Evolutionary conservation across 2,113 vertebrate genomes (phyloP), one percentile per base, ranked within the genome.

Genomic region (Larimichthys polyactis): DNA sequence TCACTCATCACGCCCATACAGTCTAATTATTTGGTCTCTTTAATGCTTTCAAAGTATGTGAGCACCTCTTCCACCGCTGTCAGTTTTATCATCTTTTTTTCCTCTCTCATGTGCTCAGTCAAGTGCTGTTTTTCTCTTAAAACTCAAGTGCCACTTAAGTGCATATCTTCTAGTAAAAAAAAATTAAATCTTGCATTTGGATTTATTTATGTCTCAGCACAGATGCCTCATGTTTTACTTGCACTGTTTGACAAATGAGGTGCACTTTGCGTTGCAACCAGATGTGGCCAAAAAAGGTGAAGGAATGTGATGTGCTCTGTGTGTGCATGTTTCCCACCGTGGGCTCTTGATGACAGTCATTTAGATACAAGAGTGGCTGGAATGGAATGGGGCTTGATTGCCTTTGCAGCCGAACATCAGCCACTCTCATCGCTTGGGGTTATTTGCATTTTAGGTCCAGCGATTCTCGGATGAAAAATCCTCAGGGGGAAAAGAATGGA

Each of bases 231-330:
- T 65, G 72, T 63, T 73, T 71, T 52, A 83, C 60, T 68, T 55
- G 24, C 15, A 27, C 80, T 46, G 40, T 49, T 71, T 19, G 70
- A 78, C 14, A 64, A 84, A 77, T 69, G 75, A 81, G 36, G 55
- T 70, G 71, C 62, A 62, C 74, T 79, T 86, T 76, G 44, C 19
- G 0, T 70, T 19, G 14, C 36, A 78, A 7, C 48, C 54, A 77
- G 44, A 81, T 78, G 82, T 73, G 75, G 71, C 87, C 87, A 83
- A 87, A 92, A 90, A 90, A 87, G 90, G 87, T 76, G 64, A 92
- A 86, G 84, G 86, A 90, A 92, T 90, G 82, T 29, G 11, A 1
- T 12, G 17, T 19, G 9, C 36, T 60, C 71, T 74, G 29, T 66
- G 46, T 1, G 64, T 0, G 4, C 59, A 36, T 55, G 27, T 75